Evolutionary conservation across 2,888 invertebrate species (phyloP).

Genomic region (Heteromyza rotundicornis): DNA sequence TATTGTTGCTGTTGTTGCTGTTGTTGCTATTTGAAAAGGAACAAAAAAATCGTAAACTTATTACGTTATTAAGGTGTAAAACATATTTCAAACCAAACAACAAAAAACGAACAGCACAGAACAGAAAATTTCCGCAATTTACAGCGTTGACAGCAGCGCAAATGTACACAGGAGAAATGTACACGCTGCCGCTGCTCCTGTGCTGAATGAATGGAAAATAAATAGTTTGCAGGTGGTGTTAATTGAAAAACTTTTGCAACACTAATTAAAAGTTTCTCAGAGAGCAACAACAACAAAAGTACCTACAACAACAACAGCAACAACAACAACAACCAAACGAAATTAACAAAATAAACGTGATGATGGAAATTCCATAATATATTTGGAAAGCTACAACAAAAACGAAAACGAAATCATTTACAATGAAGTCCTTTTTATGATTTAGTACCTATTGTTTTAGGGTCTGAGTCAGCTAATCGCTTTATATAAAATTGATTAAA

Average conservation of each 20-base stretch:
- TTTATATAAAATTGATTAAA: too few species aligned
- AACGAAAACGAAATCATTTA: neutral
- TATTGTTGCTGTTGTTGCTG: too few species aligned
- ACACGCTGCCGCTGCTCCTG: conserved; percentile 21
- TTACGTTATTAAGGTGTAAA: conserved; percentile 25
- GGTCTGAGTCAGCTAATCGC: too few species aligned
- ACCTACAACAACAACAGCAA: too few species aligned
- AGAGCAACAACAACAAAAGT: too few species aligned
- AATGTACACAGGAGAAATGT: conserved; percentile 13
- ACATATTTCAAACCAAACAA: conserved; percentile 29
- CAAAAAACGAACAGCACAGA: conserved; percentile 10
- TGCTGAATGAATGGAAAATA: conserved; percentile 45
- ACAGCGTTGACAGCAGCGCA: conserved; percentile 29
- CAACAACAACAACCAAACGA: too few species aligned
- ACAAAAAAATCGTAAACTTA: conserved; percentile 11
- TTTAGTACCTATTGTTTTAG: too few species aligned
- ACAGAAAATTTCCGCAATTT: conserved; percentile 48
- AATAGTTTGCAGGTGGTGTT: conserved; percentile 60
- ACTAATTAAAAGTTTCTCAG: conserved; percentile 60
- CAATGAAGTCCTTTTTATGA: neutral
- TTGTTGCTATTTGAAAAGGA: too few species aligned
- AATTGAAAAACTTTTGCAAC: conserved; percentile 59
- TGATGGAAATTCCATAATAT: conserved; percentile 30
- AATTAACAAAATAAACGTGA: conserved; percentile 52
- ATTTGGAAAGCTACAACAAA: conserved; percentile 4